Evolutionary conservation across 2,113 vertebrate genomes (phyloP), one percentile per base, ranked within the genome.

Genomic region (Hylia prasina): DNA sequence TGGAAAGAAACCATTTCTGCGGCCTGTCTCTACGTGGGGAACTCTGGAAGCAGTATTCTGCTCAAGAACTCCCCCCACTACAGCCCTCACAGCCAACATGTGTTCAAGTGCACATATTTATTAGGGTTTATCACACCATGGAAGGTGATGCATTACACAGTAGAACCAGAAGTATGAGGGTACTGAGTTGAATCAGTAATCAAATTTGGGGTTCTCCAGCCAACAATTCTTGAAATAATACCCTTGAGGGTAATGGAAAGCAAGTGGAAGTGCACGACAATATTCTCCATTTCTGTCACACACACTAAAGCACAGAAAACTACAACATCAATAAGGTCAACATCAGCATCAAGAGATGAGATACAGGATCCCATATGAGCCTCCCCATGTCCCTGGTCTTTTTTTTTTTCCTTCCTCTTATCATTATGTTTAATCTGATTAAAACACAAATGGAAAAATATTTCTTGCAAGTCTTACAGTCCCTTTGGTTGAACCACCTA

Each of bases 371-470:
- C 13, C 50, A 70, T 18, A 69, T 35, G 15, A 87, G 15, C 25
- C 20, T 48, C 21, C 7, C 9, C 10, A 1, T 0, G 1, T 31
- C 11, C 14, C 42, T 53, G 30, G 3, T 12, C 24, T 19, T 40
- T 65, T 1, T 7, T 39, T 11, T 15, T n/a, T 7, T 21, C 11
- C 6, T 3, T 2, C 18, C 22, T 40, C 10, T 57, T 8, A 2
- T 51, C 30, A 4, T 37, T 3, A 53, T n/a, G 45, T 77, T 77
- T 65, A 57, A 66, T 73, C 42, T 15, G 9, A 64, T 27, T 42
- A 42, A 68, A 95, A 87, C 30, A 78, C 12, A 65, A 69, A 65
- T 15, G 13, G 61, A 53, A 79, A 87, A 90, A 19, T n/a, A n/a
- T n/a, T n/a, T 69, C 28, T 61, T 45, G 14, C n/a, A 68, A 77